Base-by-base conservation (phyloP, 2,113 vertebrate species). In the Salvator merianae region DNA sequence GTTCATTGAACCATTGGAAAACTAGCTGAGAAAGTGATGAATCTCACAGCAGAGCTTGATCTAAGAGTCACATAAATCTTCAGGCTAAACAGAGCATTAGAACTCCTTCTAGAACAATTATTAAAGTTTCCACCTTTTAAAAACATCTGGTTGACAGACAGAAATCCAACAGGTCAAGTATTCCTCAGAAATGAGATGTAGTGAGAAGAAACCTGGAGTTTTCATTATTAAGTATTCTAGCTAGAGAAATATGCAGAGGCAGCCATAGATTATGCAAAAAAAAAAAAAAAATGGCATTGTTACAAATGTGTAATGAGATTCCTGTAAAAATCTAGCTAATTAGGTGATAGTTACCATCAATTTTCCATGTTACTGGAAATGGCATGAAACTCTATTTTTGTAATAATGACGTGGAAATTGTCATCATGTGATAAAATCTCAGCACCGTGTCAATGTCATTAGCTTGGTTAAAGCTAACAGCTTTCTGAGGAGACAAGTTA, bases 261-360 rank as follows among this genome's bases (percentile, higher is more conserved):
- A 76, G 14, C 50, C 28, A 62, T 62, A 71, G 28, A 79, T 84
- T 53, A 59, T 70, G 55, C 28, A 43, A 34, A 69, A 14, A 69
- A 26, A 6, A 28, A 47, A 47, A 9, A 69, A 69, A 74, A 82
- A 62, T 74, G 71, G 36, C 71, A 74, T 16, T 63, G 38, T 43
- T 83, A 50, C 72, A 76, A 83, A 83, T 75, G 59, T 16, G 36
- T 66, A 75, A 68, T 76, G 81, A 63, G n/a, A 63, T 72, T 84
- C 24, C 40, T 87, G 66, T 24, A 84, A 89, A 89, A 90, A 55
- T 7, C 65, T 80, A 79, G 1, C 32, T 86, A 36, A 34, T 32
- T 87, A n/a, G 83, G 89, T 90, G 83, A 79, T 2, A 20, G 26
- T 78, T 84, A 79, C 6, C 87, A 77, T 83, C 86, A 16, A 14